Conservation (phyloP, 2,113 vertebrate species). For the Poecile atricapillus region DNA sequence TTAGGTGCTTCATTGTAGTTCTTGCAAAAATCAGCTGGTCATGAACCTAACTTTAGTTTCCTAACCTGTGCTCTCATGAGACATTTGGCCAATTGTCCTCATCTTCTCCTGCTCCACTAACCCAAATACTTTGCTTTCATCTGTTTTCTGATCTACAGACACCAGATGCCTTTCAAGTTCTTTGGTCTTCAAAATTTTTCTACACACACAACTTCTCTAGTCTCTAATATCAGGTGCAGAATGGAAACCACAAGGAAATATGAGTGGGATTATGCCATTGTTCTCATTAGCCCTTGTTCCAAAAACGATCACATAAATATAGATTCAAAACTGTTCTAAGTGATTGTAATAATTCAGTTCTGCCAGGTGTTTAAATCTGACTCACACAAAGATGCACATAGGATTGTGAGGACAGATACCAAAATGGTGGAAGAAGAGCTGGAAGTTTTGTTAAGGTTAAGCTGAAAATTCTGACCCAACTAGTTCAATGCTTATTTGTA, state of each 20-base stretch:
- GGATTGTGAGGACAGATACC: accelerated
- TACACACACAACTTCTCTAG: not conserved
- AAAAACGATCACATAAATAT: not conserved
- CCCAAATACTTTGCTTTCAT: not conserved
- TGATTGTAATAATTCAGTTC: not conserved
- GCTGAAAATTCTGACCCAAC: not conserved
- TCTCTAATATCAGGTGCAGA: not conserved
- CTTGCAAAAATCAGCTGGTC: not conserved
- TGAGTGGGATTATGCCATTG: not conserved
- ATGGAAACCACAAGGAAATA: not conserved
- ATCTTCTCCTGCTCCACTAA: not conserved
- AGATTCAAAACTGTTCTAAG: not conserved
- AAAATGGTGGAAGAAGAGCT: not conserved
- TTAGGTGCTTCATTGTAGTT: accelerated
- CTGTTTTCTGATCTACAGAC: not conserved
- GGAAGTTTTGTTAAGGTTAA: not conserved
- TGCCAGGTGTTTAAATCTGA: not conserved
- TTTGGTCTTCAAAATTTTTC: not conserved
- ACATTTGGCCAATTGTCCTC: not conserved
- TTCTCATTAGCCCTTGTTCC: not conserved
- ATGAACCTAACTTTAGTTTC: not conserved
- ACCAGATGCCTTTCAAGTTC: not conserved
- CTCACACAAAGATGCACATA: not conserved
- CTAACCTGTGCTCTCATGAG: not conserved
- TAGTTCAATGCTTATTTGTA: not conserved